A percentile compares a stretch with the other conserved stretches of the same genome.
Evolutionary conservation across 1,140 invertebrate species (phyloP).

Genomic region (Nephila pilipes): DNA sequence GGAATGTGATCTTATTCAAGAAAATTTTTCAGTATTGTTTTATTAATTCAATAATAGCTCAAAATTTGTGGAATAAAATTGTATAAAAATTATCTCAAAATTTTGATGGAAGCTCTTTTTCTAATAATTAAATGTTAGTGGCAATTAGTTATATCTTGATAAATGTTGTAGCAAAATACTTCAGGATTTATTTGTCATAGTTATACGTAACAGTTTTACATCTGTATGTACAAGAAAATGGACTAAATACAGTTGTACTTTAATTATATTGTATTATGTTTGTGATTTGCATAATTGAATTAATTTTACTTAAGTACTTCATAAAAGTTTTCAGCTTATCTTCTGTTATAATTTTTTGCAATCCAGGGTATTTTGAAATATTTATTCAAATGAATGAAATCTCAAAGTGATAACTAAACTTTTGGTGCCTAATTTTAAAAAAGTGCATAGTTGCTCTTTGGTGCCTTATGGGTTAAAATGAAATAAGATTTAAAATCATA

Average conservation of each 20-base stretch:
- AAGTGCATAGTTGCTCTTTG: conserved; percentile 4
- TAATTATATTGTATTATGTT: background rate
- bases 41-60: too few relatives aligned
- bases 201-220: background rate
- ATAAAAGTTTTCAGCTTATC: background rate
- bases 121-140: conserved; percentile 48
- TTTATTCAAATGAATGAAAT: background rate
- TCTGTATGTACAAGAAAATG: conserved; percentile 23
- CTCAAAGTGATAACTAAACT: background rate
- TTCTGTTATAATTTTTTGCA: background rate
- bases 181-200: conserved; percentile 4
- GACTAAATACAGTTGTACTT: background rate
- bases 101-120: conserved; percentile 42
- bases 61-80: too few relatives aligned
- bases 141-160: conserved; percentile 20
- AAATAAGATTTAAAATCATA: background rate
- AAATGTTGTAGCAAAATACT: conserved; percentile 37
- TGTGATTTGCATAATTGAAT: background rate
- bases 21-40: too few relatives aligned
- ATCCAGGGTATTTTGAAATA: background rate
- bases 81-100: background rate
- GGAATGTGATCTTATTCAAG: too few relatives aligned
- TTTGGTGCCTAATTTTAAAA: conserved; percentile 13
- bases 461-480: conserved; percentile 29
- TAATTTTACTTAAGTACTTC: background rate